Base-by-base conservation (phyloP, 2,888 invertebrate genomes). In the Idaea straminata region DNA sequence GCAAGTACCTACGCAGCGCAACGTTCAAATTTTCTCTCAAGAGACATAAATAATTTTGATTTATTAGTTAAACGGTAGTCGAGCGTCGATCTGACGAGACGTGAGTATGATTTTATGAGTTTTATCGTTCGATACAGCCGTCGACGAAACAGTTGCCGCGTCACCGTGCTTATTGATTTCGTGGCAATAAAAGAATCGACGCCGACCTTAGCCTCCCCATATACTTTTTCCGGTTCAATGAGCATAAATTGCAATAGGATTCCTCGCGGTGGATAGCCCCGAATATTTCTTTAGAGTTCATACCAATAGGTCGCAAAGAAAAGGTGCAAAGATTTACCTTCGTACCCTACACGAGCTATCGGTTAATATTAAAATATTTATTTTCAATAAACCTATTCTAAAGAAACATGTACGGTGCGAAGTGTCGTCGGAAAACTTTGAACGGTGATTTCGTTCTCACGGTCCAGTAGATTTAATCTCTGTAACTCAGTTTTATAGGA, bases 221-320 rank as follows among this genome's bases (percentile, higher is more conserved):
- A 89, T 84, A 89, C 87, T 90, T 89, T 89, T 88, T 87, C 86
- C 90, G 80, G 87, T 84, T 87, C 91, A 90, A 84, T 88, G 91
- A 87, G 86, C 89, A 89, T 91, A 90, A 92, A 92, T 91, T 91
- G 91, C 91, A 89, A 91, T 89, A 87, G 89, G 90, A 92, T 91
- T 90, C 85, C 87, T 79, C 81, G 81, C 85, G 84, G 87, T 86
- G 81, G 84, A 87, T 87, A 80, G 83, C 74, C 83, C 82, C 87
- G 76, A 89, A 89, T 87, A 85, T 87, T 88, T 88, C 84, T 86
- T 83, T 77, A 77, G 79, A 80, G 81, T 80, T 81, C 81, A 77
- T 82, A 80, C 82, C 86, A 82, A 80, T 81, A 86, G 84, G 73
- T 82, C 78, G 72, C 74, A 72, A 73, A 76, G 83, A 82, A 86